Base-by-base conservation (phyloP, 1,140 invertebrate species). In the Pemphigus obesinymphae region DNA sequence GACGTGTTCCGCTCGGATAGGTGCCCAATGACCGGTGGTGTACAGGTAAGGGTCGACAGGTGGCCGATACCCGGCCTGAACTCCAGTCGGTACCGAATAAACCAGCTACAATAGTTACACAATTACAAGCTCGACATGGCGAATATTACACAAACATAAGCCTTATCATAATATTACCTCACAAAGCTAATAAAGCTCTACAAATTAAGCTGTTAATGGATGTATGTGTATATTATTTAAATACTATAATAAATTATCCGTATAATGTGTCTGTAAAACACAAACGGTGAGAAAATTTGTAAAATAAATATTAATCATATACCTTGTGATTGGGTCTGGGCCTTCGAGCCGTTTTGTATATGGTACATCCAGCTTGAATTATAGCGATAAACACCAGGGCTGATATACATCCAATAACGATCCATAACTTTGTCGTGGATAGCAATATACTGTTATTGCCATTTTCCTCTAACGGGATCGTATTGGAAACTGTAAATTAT, bases 281-380 rank as follows among this genome's bases (percentile, higher is more conserved):
- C 13, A 29, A 61, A 61, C 8, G n/a, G n/a, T n/a, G n/a, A n/a
- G n/a, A n/a, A n/a, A n/a, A n/a, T n/a, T 26, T 15, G 15, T 29
- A 31, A 31, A 10, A 66, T 29, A 15, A 11, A 50, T 10, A 23
- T 15, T 17, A 3, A 40, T n/a, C 11, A 55, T 82, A 72, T 73
- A 91, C 90, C 89, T 92, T 93, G 73, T 87, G 86, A 63, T 84
- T 50, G 50, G 89, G 89, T 15, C 89, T 88, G 34, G 90, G 88
- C 83, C 90, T 90, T 82, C 88, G 89, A 3, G 90, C 90, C 0
- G 90, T 90, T 84, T 90, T 91, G 86, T 93, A 93, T 82, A 97
- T 90, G 1, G 94, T 96, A 85, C 94, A 95, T 55, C 89, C 91
- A 6, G 94, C 95, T 88, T 97, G 95, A 26, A 96, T 88, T 4